Conservation (phyloP, 2,113 vertebrate genomes). For the Condylura cristata region DNA sequence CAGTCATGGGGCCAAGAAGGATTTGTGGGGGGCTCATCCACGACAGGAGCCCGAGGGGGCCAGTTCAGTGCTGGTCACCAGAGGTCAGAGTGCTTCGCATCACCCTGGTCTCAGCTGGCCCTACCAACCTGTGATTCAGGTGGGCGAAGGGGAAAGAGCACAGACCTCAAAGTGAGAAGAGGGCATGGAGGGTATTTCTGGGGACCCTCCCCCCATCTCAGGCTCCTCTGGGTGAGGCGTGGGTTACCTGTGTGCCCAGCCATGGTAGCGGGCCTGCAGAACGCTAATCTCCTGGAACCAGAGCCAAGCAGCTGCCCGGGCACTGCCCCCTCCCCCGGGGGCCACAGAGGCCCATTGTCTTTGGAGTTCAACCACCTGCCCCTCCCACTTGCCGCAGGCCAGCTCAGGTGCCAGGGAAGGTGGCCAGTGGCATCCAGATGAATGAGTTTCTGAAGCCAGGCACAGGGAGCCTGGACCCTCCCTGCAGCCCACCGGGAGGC, state of each 20-base stretch:
- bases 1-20: background rate
- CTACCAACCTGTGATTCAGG: background rate
- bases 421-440: slow-evolving; percentile 1
- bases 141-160: background rate
- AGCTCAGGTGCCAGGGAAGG: slow-evolving; percentile 55
- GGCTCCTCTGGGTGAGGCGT: background rate
- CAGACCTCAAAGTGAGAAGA: background rate
- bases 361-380: background rate
- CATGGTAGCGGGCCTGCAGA: background rate
- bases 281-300: background rate
- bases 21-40: background rate
- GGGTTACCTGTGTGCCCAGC: background rate
- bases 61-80: background rate
- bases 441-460: slow-evolving; percentile 7
- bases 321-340: background rate
- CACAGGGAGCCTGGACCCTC: background rate
- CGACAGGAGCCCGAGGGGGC: background rate
- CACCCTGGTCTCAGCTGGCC: background rate
- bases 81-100: background rate
- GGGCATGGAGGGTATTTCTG: background rate
- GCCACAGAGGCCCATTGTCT: slow-evolving; percentile 69
- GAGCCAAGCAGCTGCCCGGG: background rate
- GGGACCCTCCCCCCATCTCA: no score
- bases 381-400: slow-evolving; percentile 11
- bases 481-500: background rate